These are phyloP conservation scores for Diphyllodes magnificus DNA, from an alignment of 2,113 vertebrate genomes.

Conservation along the genomic window DNA sequence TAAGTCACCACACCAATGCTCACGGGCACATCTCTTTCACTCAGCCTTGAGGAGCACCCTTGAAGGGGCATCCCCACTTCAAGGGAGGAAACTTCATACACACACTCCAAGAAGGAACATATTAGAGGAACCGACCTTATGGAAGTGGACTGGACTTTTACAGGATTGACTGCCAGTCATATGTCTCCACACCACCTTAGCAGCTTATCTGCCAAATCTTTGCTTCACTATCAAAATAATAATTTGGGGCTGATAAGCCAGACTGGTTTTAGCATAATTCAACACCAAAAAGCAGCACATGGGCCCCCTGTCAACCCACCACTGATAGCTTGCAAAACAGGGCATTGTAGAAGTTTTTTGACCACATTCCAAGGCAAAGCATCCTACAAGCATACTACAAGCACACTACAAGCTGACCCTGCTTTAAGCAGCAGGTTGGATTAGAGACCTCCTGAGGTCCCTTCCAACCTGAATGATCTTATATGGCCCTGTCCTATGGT, in stretches of 20 bases:
- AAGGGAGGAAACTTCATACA: background rate
- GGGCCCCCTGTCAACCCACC: too few species aligned
- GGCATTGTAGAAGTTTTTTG: background rate
- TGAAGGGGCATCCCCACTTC: background rate
- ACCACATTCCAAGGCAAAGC: background rate
- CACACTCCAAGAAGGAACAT: background rate
- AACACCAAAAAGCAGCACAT: background rate
- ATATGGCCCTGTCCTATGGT: background rate
- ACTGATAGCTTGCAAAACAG: background rate
- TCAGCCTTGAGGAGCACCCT: accelerated
- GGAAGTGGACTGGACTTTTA: background rate
- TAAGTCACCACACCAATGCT: background rate
- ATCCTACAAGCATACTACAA: background rate
- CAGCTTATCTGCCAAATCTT: background rate
- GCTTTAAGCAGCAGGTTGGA: background rate
- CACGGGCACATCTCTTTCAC: background rate
- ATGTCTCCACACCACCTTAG: background rate
- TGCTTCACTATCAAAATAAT: background rate
- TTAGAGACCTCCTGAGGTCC: background rate
- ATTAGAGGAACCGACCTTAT: background rate
- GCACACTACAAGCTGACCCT: background rate
- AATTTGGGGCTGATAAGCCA: background rate
- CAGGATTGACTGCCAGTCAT: too few species aligned
- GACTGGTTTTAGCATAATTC: background rate
- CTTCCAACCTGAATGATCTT: background rate